Evolutionary conservation across 2,113 vertebrate species (phyloP), one percentile per base, ranked within the genome.

Genomic region (Silurus glanis): DNA sequence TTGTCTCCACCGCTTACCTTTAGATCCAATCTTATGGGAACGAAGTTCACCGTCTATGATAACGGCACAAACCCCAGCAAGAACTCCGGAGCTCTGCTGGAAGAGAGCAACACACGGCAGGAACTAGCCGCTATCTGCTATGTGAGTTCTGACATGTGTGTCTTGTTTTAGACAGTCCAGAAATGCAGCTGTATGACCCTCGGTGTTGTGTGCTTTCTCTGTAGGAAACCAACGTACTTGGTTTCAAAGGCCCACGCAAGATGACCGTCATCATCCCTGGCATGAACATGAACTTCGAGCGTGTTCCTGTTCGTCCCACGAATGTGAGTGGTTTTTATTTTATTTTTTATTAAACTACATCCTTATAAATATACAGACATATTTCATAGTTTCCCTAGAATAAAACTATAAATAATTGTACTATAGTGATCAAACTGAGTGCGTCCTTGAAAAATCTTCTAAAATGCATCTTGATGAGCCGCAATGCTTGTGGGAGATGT

Each of bases 241-340:
- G 98, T 66, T 98, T 99, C 91, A 99, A 98, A 93, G 98, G 98
- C 1, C 98, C 98, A 6, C 95, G 98, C 25, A 99, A 97, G 91
- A 99, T 99, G 98, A 98, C 97, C 0, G 97, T 99, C 49, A 95
- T 99, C 91, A 97, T 99, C 91, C 98, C 98, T 8, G 97, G 98
- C 88, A 99, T 99, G 98, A 97, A 95, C 86, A 95, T 96, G 96
- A 98, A 93, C 93, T 97, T 98, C 67, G 96, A 98, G 28, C 94
- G 97, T 83, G 96, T 98, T 87, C 95, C 97, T 17, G 94, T 97
- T 62, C 94, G 92, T 82, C 97, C 98, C 83, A 94, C 90, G 81
- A 97, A 94, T 71, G 98, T 99, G 92, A 97, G 96, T 94, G 56
- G 17, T 13, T n/a, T 25, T 47, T 25, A 10, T 66, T 37, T 69